These are phyloP conservation scores for Goniozus legneri DNA, from an alignment of 1,140 invertebrate genomes.

Conservation along the genomic window DNA sequence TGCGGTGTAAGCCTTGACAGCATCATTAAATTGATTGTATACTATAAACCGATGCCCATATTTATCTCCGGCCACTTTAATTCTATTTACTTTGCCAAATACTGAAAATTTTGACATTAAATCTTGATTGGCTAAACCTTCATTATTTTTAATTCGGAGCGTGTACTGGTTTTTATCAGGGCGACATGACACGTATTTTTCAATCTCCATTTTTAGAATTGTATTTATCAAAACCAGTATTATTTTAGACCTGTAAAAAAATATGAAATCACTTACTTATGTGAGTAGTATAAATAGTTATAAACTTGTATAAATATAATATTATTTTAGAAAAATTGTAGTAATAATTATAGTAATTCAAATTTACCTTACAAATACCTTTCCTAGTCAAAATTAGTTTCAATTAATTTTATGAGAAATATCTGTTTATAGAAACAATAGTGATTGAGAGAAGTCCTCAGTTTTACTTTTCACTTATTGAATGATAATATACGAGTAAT, in stretches of 20 bases:
- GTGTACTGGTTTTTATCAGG: no score
- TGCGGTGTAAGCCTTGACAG: neutral
- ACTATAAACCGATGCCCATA: constrained; percentile 15
- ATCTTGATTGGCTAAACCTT: neutral
- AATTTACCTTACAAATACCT: no score
- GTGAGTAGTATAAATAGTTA: neutral
- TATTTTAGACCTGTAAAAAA: neutral
- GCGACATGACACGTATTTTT: no score
- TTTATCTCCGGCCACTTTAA: constrained; percentile 1
- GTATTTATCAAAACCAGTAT: constrained; percentile 11
- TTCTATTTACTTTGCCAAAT: constrained; percentile 16
- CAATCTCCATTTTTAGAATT: neutral
- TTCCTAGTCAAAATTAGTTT: no score
- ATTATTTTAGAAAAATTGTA: constrained; percentile 1
- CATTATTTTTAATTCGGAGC: constrained; percentile 21
- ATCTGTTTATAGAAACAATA: no score
- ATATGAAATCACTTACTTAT: neutral
- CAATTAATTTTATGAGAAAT: no score
- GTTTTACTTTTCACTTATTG: no score
- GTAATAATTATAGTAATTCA: no score
- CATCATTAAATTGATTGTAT: constrained; percentile 9
- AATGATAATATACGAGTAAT: no score
- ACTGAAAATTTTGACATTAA: constrained; percentile 16
- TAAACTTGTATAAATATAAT: neutral
- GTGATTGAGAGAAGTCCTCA: no score